Conservation (phyloP, 1,140 invertebrate species). For the Pemphigus obesinymphae region DNA sequence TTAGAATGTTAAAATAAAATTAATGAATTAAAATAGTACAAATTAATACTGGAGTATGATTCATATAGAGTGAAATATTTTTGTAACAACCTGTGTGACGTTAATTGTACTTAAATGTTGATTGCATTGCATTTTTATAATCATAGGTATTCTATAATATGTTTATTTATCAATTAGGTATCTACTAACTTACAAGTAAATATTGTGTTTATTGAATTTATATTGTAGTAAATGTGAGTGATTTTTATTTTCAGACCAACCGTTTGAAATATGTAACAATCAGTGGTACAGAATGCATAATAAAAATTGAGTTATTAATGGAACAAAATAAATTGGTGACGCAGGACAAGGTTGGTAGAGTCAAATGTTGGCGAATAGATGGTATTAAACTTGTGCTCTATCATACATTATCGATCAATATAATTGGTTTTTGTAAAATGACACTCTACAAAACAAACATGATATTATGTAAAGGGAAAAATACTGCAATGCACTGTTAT, state of each 20-base stretch:
- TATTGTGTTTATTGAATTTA: too few relatives aligned
- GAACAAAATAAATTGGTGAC: background rate
- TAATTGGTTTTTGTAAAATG: slow-evolving; percentile 14
- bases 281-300: background rate
- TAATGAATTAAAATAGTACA: background rate
- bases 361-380: slow-evolving; percentile 16
- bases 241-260: slow-evolving; percentile 7
- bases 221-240: too few relatives aligned
- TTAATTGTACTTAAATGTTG: too few relatives aligned
- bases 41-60: background rate
- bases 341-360: background rate
- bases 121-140: too few relatives aligned
- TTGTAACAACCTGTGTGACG: too few relatives aligned
- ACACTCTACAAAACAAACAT: background rate
- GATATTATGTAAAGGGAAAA: background rate
- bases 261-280: background rate
- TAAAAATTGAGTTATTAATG: background rate
- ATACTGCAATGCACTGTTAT: slow-evolving; percentile 3
- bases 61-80: too few relatives aligned
- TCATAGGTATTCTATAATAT: too few relatives aligned
- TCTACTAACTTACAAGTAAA: too few relatives aligned
- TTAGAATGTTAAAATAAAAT: background rate
- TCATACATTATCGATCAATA: background rate
- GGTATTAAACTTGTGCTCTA: background rate
- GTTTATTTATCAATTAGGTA: too few relatives aligned